phyloP scores from a whole-genome alignment of 2,888 invertebrate species.

The Pinctada fucata region DNA sequence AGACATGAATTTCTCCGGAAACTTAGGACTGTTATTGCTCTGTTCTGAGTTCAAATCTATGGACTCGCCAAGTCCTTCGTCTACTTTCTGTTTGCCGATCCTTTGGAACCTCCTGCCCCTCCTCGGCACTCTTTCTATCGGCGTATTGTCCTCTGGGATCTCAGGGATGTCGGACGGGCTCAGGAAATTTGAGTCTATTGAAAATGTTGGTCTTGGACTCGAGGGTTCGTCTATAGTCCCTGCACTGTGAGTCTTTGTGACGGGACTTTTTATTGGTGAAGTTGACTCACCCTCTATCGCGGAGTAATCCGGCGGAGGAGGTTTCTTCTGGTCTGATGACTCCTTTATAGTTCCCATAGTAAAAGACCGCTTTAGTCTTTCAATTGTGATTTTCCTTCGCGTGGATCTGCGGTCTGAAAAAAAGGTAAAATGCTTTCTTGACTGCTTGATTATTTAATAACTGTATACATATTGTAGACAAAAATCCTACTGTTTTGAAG shows the following conservation, averaged over 20 bases:
- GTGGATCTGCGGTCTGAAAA: slow-evolving; percentile 65
- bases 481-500: too few relatives aligned
- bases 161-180: slow-evolving; percentile 14
- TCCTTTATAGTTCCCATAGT: slow-evolving; percentile 55
- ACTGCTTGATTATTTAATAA: too few relatives aligned
- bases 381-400: slow-evolving; percentile 57
- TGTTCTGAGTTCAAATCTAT: slow-evolving; percentile 41
- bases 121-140: not conserved
- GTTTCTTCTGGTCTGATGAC: slow-evolving; percentile 21
- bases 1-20: slow-evolving; percentile 23
- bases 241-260: not conserved
- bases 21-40: slow-evolving; percentile 32
- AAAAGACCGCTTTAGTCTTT: slow-evolving; percentile 65
- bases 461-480: too few relatives aligned
- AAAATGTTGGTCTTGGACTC: not conserved
- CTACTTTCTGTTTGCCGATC: slow-evolving; percentile 20
- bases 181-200: not conserved
- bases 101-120: not conserved
- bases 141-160: not conserved
- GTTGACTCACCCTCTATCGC: slow-evolving; percentile 2
- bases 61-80: slow-evolving; percentile 41
- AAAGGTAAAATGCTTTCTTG: not conserved
- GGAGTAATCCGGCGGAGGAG: slow-evolving; percentile 12
- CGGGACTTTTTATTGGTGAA: slow-evolving; percentile 24
- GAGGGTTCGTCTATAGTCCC: not conserved